Evolutionary conservation across 2,888 invertebrate genomes (phyloP), one percentile per base, ranked within the genome.

Genomic region (Deroplatys truncata): DNA sequence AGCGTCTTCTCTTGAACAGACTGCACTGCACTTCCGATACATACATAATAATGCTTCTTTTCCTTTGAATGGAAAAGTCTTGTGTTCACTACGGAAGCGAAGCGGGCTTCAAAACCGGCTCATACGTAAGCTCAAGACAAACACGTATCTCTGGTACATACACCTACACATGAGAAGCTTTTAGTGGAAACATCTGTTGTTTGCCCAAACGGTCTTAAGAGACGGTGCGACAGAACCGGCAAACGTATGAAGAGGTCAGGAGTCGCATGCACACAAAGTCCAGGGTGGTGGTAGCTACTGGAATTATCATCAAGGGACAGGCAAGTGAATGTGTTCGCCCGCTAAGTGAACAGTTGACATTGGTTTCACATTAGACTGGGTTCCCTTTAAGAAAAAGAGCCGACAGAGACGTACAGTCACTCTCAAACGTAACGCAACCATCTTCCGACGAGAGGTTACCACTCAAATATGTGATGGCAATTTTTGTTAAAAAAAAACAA

Each of bases 291-390:
- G 29, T 28, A 87, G 87, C 87, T 87, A 87, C 87, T 87, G 87
- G 87, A 82, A 87, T 87, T 87, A 82, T 87, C 87, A 87, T 72
- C 20, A 4, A 25, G 56, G 56, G 56, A 72, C 56, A 72, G 56
- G 7, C 56, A 72, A 72, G 87, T 28, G 82, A 29, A 83, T 87
- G 35, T 83, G 35, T 82, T 83, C 87, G 87, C 31, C 85, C 82
- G 88, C 89, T 89, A 72, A 87, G 83, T 83, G 87, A 31, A 87
- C 87, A 87, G 87, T 87, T 86, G 89, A 90, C 90, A 90, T 90
- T 86, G 88, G 90, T 90, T 90, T 90, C 88, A 90, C 90, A 90
- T 90, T 90, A 90, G 90, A 72, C 56, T 56, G 49, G 72, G 56
- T 20, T 72, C 56, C 20, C 56, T 72, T 72, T 72, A 72, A 72